Percentiles rank a stretch among this genome's conserved stretches.
Conservation (phyloP, 1,140 invertebrate genomes). For the Helicoverpa zea region DNA sequence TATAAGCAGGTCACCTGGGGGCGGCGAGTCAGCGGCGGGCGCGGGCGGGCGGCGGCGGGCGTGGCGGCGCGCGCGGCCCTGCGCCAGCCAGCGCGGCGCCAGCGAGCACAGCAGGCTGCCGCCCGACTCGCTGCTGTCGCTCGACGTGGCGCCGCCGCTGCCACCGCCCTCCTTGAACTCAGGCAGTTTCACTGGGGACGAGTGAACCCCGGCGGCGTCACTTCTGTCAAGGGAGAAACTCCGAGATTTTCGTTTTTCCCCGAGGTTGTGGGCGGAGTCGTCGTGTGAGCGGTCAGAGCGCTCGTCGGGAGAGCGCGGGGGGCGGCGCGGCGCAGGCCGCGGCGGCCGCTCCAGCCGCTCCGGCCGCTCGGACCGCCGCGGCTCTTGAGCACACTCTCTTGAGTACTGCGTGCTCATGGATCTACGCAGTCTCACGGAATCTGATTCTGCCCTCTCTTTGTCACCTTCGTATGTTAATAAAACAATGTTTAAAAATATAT, state of each 20-base stretch:
- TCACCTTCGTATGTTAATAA: constrained; percentile 75
- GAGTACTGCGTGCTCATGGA: not conserved
- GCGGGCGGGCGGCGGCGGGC: constrained; percentile 52
- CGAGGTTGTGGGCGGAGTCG: not conserved
- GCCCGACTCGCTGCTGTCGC: constrained; percentile 72
- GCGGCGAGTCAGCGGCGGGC: not conserved
- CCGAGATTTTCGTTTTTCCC: constrained; percentile 5
- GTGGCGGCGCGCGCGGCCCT: constrained; percentile 58
- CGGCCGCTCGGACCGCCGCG: not conserved
- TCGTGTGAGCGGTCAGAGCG: constrained; percentile 3
- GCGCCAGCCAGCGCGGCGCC: constrained; percentile 73
- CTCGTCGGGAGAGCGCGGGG: constrained; percentile 1
- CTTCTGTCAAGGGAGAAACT: constrained; percentile 29
- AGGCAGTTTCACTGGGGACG: constrained; percentile 10
- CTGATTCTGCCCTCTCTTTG: constrained; percentile 52
- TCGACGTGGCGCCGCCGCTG: constrained; percentile 62
- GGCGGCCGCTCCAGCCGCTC: constrained; percentile 18
- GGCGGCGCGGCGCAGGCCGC: not conserved
- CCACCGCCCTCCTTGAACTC: constrained; percentile 33
- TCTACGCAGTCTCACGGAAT: constrained; percentile 10
- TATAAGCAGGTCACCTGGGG: not conserved
- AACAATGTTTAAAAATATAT: constrained; percentile 65
- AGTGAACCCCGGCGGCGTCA: not conserved
- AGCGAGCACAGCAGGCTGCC: constrained; percentile 76
- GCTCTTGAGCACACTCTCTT: not conserved